Evolutionary conservation across 2,797 vertebrate species (phyloP).

Genomic region (Pseudochirops corinnae): DNA sequence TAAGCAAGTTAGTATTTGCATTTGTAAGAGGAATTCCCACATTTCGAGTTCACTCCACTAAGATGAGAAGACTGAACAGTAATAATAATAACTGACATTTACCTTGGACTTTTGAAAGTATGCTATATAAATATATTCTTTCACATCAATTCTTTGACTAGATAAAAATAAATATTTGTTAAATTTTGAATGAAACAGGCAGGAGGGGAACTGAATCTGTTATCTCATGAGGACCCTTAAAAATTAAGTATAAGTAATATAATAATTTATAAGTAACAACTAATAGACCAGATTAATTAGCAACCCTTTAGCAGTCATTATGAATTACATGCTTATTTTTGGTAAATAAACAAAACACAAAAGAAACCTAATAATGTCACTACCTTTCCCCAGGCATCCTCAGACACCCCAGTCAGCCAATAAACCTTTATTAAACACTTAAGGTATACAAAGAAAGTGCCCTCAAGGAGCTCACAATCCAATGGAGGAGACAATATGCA

Average conservation of each 20-base stretch:
- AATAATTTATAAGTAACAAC: background rate
- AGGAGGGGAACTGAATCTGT: background rate
- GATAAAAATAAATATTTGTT: background rate
- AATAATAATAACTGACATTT: background rate
- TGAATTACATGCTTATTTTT: background rate
- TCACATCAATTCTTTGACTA: background rate
- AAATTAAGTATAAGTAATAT: background rate
- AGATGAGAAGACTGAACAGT: background rate
- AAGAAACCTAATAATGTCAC: background rate
- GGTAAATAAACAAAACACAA: background rate
- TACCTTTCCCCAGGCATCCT: background rate
- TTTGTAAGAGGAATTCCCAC: background rate
- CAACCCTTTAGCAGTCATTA: background rate
- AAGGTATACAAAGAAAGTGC: background rate
- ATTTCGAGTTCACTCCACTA: background rate
- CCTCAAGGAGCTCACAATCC: background rate
- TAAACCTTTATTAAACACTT: background rate
- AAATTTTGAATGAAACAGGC: background rate
- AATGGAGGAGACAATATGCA: background rate
- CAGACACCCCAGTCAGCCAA: background rate
- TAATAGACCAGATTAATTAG: background rate
- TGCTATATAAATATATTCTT: background rate
- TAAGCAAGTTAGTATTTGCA: background rate
- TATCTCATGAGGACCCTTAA: background rate
- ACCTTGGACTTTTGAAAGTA: background rate